These are phyloP conservation scores for Tenthredo mesomela DNA, from an alignment of 2,888 invertebrate species.

Conservation along the genomic window DNA sequence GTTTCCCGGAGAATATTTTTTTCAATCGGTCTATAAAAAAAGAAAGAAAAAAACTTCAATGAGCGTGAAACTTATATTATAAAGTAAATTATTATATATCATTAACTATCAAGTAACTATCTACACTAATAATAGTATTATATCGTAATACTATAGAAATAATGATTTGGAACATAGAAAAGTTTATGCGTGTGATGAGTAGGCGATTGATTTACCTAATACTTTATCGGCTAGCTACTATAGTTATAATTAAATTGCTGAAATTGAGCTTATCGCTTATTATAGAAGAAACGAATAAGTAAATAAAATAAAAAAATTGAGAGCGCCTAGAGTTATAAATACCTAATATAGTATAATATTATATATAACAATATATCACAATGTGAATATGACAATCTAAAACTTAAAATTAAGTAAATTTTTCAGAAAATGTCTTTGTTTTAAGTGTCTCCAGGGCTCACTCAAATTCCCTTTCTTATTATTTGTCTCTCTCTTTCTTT, in stretches of 20 bases:
- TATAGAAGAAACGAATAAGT: not conserved
- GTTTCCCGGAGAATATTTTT: conserved; percentile 25
- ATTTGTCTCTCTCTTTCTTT: conserved; percentile 50
- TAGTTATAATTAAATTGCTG: conserved; percentile 4
- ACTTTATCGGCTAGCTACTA: conserved; percentile 43
- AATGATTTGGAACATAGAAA: conserved; percentile 35
- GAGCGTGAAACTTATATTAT: not conserved
- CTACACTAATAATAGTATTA: conserved; percentile 30
- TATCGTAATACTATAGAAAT: not conserved
- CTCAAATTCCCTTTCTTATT: conserved; percentile 62
- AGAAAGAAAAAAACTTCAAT: not conserved
- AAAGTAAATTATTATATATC: conserved; percentile 8
- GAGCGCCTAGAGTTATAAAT: conserved; percentile 65
- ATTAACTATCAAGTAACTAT: conserved; percentile 26
- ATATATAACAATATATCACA: conserved; percentile 72
- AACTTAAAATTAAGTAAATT: conserved; percentile 61
- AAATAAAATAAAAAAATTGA: not conserved
- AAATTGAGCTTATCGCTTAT: conserved; percentile 43
- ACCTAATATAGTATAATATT: conserved; percentile 56
- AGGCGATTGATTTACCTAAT: conserved; percentile 27
- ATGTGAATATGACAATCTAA: conserved; percentile 69
- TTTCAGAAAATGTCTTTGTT: conserved; percentile 54
- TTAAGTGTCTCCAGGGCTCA: conserved; percentile 55
- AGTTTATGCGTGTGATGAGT: conserved; percentile 20
- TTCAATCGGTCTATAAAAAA: not conserved